phyloP scores from a whole-genome alignment of 2,888 invertebrate species.

The Merodon equestris region DNA sequence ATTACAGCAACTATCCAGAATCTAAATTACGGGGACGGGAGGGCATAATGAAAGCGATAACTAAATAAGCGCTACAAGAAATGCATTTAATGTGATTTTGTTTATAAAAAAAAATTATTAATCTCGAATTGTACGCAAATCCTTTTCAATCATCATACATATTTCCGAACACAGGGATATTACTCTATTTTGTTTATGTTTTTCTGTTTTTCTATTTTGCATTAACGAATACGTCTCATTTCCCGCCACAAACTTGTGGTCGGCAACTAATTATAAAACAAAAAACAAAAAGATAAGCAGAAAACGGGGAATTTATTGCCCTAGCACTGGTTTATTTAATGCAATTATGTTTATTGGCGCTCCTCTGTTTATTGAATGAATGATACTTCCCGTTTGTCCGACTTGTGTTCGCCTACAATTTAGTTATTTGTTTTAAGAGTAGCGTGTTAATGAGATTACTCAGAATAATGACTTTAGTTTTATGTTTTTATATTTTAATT shows the following conservation, averaged over 20 bases:
- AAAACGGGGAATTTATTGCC: not conserved
- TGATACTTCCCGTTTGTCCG: conserved; percentile 31
- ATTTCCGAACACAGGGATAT: conserved; percentile 47
- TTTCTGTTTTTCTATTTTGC: conserved; percentile 17
- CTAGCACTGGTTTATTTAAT: conserved; percentile 45
- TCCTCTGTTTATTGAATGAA: conserved; percentile 12
- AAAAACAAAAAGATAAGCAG: too few species aligned
- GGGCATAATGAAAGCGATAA: conserved; percentile 59
- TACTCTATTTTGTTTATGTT: conserved; percentile 12
- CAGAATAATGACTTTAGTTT: conserved; percentile 56
- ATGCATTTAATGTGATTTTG: conserved; percentile 69
- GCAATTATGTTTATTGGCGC: conserved; percentile 29
- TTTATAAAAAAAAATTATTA: conserved; percentile 47
- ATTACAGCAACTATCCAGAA: conserved; percentile 86
- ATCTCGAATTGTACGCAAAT: conserved; percentile 42
- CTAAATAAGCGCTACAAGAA: conserved; percentile 63
- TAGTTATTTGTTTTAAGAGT: conserved; percentile 49
- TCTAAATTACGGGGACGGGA: conserved; percentile 78
- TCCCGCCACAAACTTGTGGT: conserved; percentile 31
- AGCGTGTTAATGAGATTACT: conserved; percentile 52
- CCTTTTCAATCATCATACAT: not conserved
- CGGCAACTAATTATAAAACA: not conserved
- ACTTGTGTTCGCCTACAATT: conserved; percentile 50
- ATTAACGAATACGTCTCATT: conserved; percentile 46
- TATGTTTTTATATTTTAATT: conserved; percentile 65